These are phyloP conservation scores for Gopherus evgoodei DNA, from an alignment of 2,113 vertebrate species.

Conservation along the genomic window DNA sequence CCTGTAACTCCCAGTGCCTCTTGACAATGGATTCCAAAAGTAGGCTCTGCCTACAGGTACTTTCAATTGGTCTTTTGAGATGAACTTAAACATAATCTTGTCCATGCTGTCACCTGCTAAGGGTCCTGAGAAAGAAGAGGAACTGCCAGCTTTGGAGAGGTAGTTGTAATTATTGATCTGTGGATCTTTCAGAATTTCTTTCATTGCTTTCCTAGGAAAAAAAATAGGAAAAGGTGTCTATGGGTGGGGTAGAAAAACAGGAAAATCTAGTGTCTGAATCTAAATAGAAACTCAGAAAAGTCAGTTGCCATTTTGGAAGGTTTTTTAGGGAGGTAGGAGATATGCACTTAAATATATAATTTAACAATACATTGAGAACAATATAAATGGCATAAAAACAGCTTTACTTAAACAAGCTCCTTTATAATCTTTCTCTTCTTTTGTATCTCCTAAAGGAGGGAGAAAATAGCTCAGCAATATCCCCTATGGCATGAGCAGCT, in stretches of 20 bases:
- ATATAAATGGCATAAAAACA: not conserved
- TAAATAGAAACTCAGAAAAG: not conserved
- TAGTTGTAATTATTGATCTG: conserved; percentile 71
- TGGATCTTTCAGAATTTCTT: conserved; percentile 60
- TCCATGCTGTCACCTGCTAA: conserved; percentile 62
- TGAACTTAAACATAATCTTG: not conserved
- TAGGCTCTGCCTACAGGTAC: not conserved
- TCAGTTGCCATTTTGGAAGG: not conserved
- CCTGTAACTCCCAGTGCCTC: not conserved
- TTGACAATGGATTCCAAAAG: not conserved
- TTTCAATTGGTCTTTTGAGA: not conserved
- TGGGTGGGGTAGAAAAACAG: not conserved
- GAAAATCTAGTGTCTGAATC: not conserved
- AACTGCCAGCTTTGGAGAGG: conserved; percentile 50
- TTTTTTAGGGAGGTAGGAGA: not conserved
- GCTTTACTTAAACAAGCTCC: not conserved
- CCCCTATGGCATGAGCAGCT: not conserved
- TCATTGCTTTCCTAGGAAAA: conserved; percentile 51
- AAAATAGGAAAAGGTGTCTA: not conserved
- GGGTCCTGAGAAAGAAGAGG: conserved; percentile 71
- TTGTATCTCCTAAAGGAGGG: not conserved
- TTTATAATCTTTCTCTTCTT: not conserved
- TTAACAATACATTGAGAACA: not conserved
- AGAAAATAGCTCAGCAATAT: not conserved
- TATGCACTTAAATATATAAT: accelerated